These are phyloP conservation scores for Cephus cinctus DNA, from an alignment of 1,140 invertebrate species.

Conservation along the genomic window DNA sequence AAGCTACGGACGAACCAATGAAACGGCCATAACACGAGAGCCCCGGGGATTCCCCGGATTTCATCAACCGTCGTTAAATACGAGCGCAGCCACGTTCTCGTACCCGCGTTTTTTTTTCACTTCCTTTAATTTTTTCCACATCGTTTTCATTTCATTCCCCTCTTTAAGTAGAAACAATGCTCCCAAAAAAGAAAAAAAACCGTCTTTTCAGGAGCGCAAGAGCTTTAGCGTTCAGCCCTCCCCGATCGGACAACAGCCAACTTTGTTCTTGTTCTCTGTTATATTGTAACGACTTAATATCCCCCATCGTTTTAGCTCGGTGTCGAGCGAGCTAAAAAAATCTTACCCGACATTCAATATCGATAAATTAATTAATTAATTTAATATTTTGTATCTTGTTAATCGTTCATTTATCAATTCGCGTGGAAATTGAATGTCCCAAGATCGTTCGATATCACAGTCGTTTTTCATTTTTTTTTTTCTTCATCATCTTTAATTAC, in stretches of 20 bases:
- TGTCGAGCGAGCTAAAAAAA: constrained; percentile 28
- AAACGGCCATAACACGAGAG: too few relatives aligned
- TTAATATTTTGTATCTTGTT: constrained; percentile 39
- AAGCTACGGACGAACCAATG: too few relatives aligned
- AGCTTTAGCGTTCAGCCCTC: constrained; percentile 52
- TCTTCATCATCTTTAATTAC: constrained; percentile 33
- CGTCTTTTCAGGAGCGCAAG: constrained; percentile 36
- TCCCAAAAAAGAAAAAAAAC: too few relatives aligned
- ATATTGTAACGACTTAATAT: constrained; percentile 50
- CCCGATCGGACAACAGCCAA: constrained; percentile 51
- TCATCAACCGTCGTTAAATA: too few relatives aligned
- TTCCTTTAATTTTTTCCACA: too few relatives aligned
- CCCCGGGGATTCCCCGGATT: too few relatives aligned
- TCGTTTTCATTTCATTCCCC: constrained; percentile 16
- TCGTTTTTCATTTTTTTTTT: constrained; percentile 51
- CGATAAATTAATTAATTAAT: constrained; percentile 38
- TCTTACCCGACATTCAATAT: constrained; percentile 44
- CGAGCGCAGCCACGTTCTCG: too few relatives aligned
- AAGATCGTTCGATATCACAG: constrained; percentile 58
- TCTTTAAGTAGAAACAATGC: constrained; percentile 50
- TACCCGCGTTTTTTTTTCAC: too few relatives aligned
- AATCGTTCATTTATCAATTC: constrained; percentile 42
- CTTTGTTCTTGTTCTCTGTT: constrained; percentile 34
- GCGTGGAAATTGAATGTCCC: constrained; percentile 53
- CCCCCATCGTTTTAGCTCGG: constrained; percentile 32